Evolutionary conservation across 2,797 vertebrate genomes (phyloP).

Genomic region (Hephaestus fuliginosus): DNA sequence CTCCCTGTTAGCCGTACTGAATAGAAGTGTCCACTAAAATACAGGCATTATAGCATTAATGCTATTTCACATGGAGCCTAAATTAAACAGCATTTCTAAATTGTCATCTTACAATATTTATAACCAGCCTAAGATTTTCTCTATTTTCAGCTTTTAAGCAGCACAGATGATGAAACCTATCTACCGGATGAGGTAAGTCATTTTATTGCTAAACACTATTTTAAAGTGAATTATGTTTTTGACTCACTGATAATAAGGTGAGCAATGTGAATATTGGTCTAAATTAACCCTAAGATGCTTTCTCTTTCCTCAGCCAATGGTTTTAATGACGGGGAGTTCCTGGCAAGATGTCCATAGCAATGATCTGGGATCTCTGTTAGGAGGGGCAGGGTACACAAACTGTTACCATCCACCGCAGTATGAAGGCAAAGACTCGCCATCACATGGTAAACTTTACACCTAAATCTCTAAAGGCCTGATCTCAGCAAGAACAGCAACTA

Average conservation of each 20-base stretch:
- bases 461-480: neutral
- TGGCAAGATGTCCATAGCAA: constrained; percentile 64
- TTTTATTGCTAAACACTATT: neutral
- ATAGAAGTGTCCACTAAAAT: neutral
- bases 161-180: constrained; percentile 82
- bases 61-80: neutral
- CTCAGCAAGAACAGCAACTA: neutral
- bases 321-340: constrained; percentile 64
- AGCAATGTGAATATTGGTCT: neutral
- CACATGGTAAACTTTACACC: constrained; percentile 59
- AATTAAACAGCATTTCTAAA: constrained; percentile 2
- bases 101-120: neutral
- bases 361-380: constrained; percentile 69
- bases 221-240: neutral
- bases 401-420: constrained; percentile 62
- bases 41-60: neutral
- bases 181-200: constrained; percentile 75
- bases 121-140: constrained; percentile 11
- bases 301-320: constrained; percentile 66
- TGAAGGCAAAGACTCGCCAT: constrained; percentile 54
- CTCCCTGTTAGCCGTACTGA: neutral
- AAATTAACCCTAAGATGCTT: neutral
- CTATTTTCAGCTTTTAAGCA: constrained; percentile 79
- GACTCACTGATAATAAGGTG: neutral
- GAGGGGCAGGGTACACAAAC: constrained; percentile 69